Evolutionary conservation across 1,140 invertebrate genomes (phyloP), one percentile per base, ranked within the genome.

Genomic region (Zaprionus lachaisei): DNA sequence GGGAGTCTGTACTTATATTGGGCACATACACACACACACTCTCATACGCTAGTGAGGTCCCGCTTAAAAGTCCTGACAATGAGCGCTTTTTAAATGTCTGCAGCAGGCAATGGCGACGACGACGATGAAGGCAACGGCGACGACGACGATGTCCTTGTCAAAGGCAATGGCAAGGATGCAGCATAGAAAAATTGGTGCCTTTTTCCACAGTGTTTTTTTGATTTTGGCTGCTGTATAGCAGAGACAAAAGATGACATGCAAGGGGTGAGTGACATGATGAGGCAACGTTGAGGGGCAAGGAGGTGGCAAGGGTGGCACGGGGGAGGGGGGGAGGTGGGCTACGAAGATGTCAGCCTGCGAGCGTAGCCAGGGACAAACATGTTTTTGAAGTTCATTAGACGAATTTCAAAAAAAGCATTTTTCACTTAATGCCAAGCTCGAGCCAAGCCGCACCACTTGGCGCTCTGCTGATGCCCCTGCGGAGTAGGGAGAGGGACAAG

Each of bases 381-480:
- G 85, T 86, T 92, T 92, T 92, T 92, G 90, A 91, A 92, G 90
- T 92, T 92, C 90, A 92, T 92, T 92, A 92, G 90, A 90, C 85
- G 84, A 83, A 80, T 92, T 79, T 82, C 67, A 63, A 76, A 86
- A 79, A 77, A 64, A 68, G 54, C 15, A 68, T 85, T 89, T 89
- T 89, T 89, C 85, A 90, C 85, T 90, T 90, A 90, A 90, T 90
- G 77, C 79, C 81, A 81, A 85, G 82, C 73, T 60, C 76, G 74
- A 80, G 77, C 72, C 67, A 34, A 77, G 70, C 64, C 60, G 37
- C 70, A 78, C 63, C 79, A 72, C 83, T 81, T 85, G 77, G 70
- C 78, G 70, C 78, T 34, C 72, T 67, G 47, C 58, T 64, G 57
- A 44, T 70, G 56, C 66, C 55, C 65, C 58, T 70, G 72, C 24